Conservation (phyloP, 2,113 vertebrate species). For the Fukomys damarensis region DNA sequence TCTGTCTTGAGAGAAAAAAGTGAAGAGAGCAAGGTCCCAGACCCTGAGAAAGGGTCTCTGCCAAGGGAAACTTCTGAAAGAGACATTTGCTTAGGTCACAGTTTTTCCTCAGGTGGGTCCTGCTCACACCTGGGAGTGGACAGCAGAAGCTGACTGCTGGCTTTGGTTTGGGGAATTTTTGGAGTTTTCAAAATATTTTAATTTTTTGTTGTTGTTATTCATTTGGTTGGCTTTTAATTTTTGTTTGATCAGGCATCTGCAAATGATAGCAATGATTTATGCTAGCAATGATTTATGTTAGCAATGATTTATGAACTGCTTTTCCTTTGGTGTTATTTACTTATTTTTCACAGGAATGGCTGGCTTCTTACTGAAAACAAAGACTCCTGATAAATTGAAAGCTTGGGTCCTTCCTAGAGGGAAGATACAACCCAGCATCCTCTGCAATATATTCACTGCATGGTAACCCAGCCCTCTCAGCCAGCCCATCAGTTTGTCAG, state of each 20-base stretch:
- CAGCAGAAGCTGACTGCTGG: not conserved
- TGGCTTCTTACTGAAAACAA: not conserved
- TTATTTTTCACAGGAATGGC: not conserved
- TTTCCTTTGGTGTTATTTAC: not conserved
- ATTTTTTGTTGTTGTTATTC: conserved; percentile 4
- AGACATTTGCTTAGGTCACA: not conserved
- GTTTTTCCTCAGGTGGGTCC: not conserved
- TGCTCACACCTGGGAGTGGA: not conserved
- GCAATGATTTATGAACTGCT: not conserved
- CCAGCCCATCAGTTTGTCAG: too few species aligned
- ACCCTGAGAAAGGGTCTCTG: not conserved
- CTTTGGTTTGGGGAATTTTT: not conserved
- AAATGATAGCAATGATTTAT: not conserved
- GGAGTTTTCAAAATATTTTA: not conserved
- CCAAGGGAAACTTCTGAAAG: not conserved
- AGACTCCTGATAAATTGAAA: not conserved
- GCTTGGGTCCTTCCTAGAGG: not conserved
- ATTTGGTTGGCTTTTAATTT: conserved; percentile 10
- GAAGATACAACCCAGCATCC: not conserved
- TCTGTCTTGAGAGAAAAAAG: not conserved
- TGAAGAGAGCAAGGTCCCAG: not conserved
- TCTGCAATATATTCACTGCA: not conserved
- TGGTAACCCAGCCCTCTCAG: not conserved
- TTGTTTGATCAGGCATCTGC: not conserved
- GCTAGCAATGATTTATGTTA: not conserved